Conservation (phyloP, 2,888 invertebrate genomes). For the Orchesellides sinensis region DNA sequence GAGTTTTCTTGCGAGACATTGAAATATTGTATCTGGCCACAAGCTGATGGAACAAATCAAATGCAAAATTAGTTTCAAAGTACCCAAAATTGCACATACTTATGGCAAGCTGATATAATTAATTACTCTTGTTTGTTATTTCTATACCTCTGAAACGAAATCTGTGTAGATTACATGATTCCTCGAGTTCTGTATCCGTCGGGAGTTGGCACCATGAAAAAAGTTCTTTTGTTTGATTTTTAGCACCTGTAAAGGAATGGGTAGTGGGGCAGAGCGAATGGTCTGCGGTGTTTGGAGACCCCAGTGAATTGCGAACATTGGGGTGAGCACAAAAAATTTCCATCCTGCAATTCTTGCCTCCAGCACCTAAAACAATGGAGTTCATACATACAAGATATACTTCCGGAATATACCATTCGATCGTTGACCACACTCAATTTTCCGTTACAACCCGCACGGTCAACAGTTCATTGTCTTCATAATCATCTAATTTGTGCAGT, state of each 20-base stretch:
- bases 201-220: slow-evolving; percentile 65
- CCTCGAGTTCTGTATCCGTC: slow-evolving; percentile 72
- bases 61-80: slow-evolving; percentile 35
- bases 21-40: slow-evolving; percentile 73
- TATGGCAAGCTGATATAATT: no score
- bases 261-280: slow-evolving; percentile 64
- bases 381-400: no score
- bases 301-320: slow-evolving; percentile 94
- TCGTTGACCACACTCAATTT: no score
- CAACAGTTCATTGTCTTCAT: no score
- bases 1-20: slow-evolving; percentile 67
- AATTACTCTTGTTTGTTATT: no score
- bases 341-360: slow-evolving; percentile 94
- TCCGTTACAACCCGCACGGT: no score
- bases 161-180: slow-evolving; percentile 74
- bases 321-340: slow-evolving; percentile 91
- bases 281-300: slow-evolving; percentile 83
- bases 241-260: slow-evolving; percentile 64
- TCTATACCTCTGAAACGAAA: slow-evolving; percentile 73
- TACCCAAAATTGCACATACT: no score
- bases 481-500: no score
- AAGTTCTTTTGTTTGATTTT: slow-evolving; percentile 67
- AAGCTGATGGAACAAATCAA: slow-evolving; percentile 62
- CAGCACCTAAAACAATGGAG: slow-evolving; percentile 87
- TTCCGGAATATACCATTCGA: no score